A percentile compares a stretch with the other conserved stretches of the same genome.
Evolutionary conservation across 2,113 vertebrate genomes (phyloP).

Genomic region (Siniperca knerii): DNA sequence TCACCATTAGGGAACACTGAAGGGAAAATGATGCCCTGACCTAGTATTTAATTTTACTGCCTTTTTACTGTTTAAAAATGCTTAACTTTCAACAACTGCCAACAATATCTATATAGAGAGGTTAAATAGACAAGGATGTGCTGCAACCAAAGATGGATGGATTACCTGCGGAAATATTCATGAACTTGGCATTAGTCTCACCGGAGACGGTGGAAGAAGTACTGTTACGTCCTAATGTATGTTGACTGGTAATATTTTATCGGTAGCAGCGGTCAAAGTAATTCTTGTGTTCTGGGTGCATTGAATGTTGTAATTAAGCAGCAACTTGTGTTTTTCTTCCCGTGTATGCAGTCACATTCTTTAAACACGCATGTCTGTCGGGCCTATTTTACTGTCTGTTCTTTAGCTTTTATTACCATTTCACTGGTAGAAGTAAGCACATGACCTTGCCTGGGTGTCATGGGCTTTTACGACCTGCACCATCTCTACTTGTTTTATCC

Average conservation of each 20-base stretch:
- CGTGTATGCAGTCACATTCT: not conserved
- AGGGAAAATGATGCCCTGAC: not conserved
- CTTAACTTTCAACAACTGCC: not conserved
- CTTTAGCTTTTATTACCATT: constrained; percentile 47
- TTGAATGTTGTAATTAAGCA: constrained; percentile 22
- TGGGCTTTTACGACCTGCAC: constrained; percentile 16
- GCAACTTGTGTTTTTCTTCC: constrained; percentile 25
- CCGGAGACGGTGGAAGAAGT: constrained; percentile 12
- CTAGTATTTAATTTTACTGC: constrained; percentile 6
- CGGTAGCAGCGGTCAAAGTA: not conserved
- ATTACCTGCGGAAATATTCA: constrained; percentile 55
- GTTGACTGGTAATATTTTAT: constrained; percentile 50
- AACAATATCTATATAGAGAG: constrained; percentile 10
- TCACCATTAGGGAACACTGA: not conserved
- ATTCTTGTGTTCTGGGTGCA: constrained; percentile 6
- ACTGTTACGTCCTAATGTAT: constrained; percentile 33
- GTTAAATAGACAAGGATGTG: constrained; percentile 7
- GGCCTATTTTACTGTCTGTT: constrained; percentile 20
- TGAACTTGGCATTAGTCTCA: constrained; percentile 34
- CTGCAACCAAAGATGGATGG: constrained; percentile 6
- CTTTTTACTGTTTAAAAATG: not conserved
- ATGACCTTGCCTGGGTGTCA: constrained; percentile 27
- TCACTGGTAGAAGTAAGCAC: constrained; percentile 42
- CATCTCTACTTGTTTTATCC: constrained; percentile 18
- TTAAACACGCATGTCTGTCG: constrained; percentile 31